These are phyloP conservation scores for Scleropages formosus DNA, from an alignment of 2,797 vertebrate species.

Conservation along the genomic window DNA sequence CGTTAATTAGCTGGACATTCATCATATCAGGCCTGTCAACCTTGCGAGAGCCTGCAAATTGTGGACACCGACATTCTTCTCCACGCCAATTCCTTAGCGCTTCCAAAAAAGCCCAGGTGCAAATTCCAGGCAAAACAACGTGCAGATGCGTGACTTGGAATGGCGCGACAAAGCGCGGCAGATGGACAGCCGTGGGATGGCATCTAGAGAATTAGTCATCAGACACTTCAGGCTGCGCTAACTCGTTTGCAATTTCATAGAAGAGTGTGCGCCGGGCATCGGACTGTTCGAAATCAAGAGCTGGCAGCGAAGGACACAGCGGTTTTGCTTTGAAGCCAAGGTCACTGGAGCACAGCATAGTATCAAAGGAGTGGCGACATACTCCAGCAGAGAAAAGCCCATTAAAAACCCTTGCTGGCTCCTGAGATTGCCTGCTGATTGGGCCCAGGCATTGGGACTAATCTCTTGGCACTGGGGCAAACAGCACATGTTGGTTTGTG, in stretches of 20 bases:
- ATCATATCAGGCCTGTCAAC: background rate
- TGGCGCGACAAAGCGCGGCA: conserved; percentile 6
- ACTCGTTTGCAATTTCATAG: background rate
- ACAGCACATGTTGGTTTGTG: background rate
- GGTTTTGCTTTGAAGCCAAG: conserved; percentile 19
- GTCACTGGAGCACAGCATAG: conserved; percentile 9
- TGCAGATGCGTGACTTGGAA: conserved; percentile 25
- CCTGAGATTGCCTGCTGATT: background rate
- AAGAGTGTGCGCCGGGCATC: background rate
- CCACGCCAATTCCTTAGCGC: background rate
- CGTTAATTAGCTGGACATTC: background rate
- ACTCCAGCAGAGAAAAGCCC: conserved; percentile 4
- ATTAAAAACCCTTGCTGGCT: conserved; percentile 12
- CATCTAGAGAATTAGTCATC: conserved; percentile 26
- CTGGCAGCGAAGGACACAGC: background rate
- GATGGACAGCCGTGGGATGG: conserved; percentile 19
- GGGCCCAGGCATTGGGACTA: background rate
- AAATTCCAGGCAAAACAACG: conserved; percentile 20
- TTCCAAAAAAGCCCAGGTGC: conserved; percentile 4
- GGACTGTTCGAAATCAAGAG: background rate
- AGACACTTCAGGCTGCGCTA: conserved; percentile 14
- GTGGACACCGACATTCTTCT: background rate
- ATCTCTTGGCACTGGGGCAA: conserved; percentile 16
- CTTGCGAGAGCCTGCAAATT: background rate
- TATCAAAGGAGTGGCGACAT: background rate